These are phyloP conservation scores for Oscheius sp. DNA, from an alignment of 2,888 invertebrate species.

Conservation along the genomic window DNA sequence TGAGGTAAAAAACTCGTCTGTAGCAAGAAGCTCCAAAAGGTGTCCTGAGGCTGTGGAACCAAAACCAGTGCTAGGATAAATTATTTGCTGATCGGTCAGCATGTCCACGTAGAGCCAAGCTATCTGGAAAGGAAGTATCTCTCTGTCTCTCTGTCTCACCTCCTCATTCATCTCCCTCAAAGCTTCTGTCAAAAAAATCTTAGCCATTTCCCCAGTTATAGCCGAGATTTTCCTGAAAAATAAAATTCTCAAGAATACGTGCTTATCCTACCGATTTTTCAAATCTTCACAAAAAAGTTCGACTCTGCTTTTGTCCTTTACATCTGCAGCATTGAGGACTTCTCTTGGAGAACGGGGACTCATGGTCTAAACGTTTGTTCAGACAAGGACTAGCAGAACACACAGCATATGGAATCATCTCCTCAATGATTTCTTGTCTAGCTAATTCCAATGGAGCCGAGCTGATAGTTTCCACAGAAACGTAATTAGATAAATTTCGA, in stretches of 20 bases:
- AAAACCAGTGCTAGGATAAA: slow-evolving; percentile 44
- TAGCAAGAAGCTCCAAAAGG: slow-evolving; percentile 3
- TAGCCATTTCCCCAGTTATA: slow-evolving; percentile 61
- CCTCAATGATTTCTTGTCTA: slow-evolving; percentile 9
- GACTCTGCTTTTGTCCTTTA: background rate
- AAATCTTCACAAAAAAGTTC: slow-evolving; percentile 6
- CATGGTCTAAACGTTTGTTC: background rate
- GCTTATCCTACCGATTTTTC: background rate
- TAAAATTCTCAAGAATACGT: background rate
- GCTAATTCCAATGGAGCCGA: background rate
- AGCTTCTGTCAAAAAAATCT: slow-evolving; percentile 49
- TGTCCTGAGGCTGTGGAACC: slow-evolving; percentile 31
- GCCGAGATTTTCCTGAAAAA: slow-evolving; percentile 40
- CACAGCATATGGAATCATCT: slow-evolving; percentile 18
- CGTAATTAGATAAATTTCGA: background rate
- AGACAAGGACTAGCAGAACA: background rate
- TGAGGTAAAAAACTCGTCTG: background rate
- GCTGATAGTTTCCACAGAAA: slow-evolving; percentile 6
- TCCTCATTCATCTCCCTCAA: slow-evolving; percentile 46
- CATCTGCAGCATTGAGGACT: background rate
- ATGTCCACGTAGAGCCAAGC: slow-evolving; percentile 65
- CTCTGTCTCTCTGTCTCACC: slow-evolving; percentile 16
- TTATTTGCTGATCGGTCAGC: slow-evolving; percentile 56
- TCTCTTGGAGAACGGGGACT: background rate
- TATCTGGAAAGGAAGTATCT: background rate